These are phyloP conservation scores for Epizoanthus illoricatus DNA, from an alignment of 92 coral and sea anemone genomes.

Conservation along the genomic window DNA sequence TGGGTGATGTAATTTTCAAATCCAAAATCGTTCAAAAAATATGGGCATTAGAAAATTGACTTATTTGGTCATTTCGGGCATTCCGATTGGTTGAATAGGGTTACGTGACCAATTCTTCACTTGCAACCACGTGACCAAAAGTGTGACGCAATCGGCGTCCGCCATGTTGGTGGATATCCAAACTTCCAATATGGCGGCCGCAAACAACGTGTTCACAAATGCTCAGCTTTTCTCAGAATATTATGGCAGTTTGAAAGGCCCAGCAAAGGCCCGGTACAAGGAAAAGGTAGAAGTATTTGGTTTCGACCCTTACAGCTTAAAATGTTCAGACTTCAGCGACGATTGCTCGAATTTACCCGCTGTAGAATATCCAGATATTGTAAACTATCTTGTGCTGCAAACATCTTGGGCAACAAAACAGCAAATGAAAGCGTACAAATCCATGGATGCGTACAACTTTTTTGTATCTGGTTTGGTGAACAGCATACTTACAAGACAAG, in stretches of 20 bases:
- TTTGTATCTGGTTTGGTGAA: conserved; percentile 66
- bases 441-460: conserved; percentile 54
- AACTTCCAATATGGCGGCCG: conserved; percentile 47
- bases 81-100: no score
- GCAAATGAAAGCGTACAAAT: conserved; percentile 66
- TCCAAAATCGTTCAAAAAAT: no score
- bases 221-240: conserved; percentile 41
- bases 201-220: neutral
- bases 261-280: conserved; percentile 43
- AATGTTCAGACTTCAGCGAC: conserved; percentile 36
- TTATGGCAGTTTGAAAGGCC: conserved; percentile 37
- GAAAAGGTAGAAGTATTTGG: conserved; percentile 51
- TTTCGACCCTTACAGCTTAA: conserved; percentile 45
- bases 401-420: conserved; percentile 53
- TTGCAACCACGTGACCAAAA: conserved; percentile 65
- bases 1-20: no score
- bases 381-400: conserved; percentile 51
- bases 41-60: no score
- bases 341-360: conserved; percentile 34
- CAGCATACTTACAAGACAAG: conserved; percentile 22
- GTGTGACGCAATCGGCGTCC: conserved; percentile 33
- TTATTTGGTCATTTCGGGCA: no score
- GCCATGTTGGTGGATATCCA: conserved; percentile 64
- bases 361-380: conserved; percentile 61
- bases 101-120: conserved; percentile 59